Evolutionary conservation across 2,888 invertebrate species (phyloP).

Genomic region (Sussaba pulchella): DNA sequence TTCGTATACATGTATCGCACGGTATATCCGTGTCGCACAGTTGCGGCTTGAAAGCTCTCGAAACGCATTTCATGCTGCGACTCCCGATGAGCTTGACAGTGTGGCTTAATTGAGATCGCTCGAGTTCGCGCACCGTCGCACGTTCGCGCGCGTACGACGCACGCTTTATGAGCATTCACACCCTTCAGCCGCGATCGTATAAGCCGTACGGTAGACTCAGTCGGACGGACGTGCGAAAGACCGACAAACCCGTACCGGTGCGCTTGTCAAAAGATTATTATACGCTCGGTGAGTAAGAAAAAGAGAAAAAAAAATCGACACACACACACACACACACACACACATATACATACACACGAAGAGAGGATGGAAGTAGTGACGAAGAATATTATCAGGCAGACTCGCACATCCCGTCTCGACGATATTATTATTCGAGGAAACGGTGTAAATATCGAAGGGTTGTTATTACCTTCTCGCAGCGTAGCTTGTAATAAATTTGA

Average conservation of each 20-base stretch:
- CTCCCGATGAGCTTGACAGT: conserved; percentile 39
- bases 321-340: too few relatives aligned
- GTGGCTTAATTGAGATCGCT: conserved; percentile 61
- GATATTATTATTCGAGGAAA: conserved; percentile 11
- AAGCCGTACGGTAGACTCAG: conserved; percentile 14
- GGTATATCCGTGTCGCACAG: conserved; percentile 12
- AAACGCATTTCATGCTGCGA: conserved; percentile 25
- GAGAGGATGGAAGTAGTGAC: neutral
- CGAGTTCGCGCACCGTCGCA: conserved; percentile 55
- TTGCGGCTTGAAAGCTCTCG: conserved; percentile 19
- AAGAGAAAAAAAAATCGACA: neutral
- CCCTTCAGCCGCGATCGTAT: conserved; percentile 45
- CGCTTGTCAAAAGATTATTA: conserved; percentile 21
- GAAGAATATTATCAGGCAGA: neutral
- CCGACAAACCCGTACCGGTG: conserved; percentile 21
- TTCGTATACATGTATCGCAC: neutral
- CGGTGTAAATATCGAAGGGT: conserved; percentile 1
- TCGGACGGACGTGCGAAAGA: conserved; percentile 25
- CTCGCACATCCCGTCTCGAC: neutral
- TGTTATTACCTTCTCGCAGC: neutral
- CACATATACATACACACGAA: neutral
- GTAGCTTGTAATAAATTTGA: too few relatives aligned
- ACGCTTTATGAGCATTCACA: conserved; percentile 31
- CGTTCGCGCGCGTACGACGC: conserved; percentile 34
- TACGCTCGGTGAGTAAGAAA: conserved; percentile 9